phyloP scores from a whole-genome alignment of 1,140 invertebrate genomes.

The Armadillidium nasatum region DNA sequence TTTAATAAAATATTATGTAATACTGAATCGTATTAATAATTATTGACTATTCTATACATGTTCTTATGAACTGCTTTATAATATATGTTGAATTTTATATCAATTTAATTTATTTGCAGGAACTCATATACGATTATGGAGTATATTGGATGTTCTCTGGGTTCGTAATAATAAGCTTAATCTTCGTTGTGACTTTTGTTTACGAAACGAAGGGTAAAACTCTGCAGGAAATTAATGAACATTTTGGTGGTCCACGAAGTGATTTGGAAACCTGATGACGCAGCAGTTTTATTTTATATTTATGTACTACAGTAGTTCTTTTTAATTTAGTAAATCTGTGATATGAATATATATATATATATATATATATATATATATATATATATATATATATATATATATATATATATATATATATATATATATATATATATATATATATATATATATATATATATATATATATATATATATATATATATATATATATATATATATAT shows the following conservation, averaged over 20 bases:
- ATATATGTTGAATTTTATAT: too few species aligned
- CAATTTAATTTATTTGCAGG: background rate
- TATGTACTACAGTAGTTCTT: too few species aligned
- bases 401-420: slow-evolving; percentile 8
- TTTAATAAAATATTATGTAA: too few species aligned
- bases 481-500: too few species aligned
- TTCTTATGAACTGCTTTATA: too few species aligned
- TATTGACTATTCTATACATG: too few species aligned
- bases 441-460: too few species aligned
- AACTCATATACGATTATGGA: slow-evolving; percentile 25
- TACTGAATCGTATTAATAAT: too few species aligned
- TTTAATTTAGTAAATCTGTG: too few species aligned
- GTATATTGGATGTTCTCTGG: slow-evolving; percentile 52
- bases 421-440: too few species aligned
- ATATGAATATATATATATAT: too few species aligned
- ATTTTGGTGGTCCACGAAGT: slow-evolving; percentile 50
- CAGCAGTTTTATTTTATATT: background rate
- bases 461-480: too few species aligned
- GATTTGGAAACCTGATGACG: background rate
- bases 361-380: background rate
- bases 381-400: slow-evolving; percentile 12
- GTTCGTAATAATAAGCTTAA: slow-evolving; percentile 44
- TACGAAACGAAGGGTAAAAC: slow-evolving; percentile 53
- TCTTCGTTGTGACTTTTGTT: slow-evolving; percentile 50
- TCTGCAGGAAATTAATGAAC: slow-evolving; percentile 49